Evolutionary conservation across 2,797 vertebrate species (phyloP), one percentile per base, ranked within the genome.

Genomic region (Rousettus madagascariensis): DNA sequence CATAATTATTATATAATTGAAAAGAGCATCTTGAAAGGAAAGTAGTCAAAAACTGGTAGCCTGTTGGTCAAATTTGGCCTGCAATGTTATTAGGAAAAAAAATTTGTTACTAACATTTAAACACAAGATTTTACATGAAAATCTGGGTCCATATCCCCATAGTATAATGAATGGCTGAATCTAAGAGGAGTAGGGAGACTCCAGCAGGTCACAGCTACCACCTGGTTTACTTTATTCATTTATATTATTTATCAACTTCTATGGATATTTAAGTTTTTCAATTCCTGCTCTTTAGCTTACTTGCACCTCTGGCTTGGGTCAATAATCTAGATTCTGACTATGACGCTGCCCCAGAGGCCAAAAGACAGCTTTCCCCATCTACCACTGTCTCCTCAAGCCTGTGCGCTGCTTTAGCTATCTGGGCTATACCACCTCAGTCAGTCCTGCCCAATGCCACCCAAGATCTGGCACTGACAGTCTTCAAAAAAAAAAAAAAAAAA

Each of bases 1-100:
- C 41, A 68, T 49, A 51, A 90, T 83, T 79, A 82, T 71, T 41
- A 26, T 19, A 3, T 41, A 88, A 41, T 4, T 71, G 46, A 93
- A 80, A 95, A 86, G 15, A 65, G 69, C 7, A 41, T 93, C 33
- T 87, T 93, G 83, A 53, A 90, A 95, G 86, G 49, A 78, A 3
- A 55, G 43, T 24, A 69, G n/a, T 78, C 61, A 88, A 59, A 89
- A 95, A 92, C 5, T 49, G 61, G 46, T 91, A 88, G 36, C 6
- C 71, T 33, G 41, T 22, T 75, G 46, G 61, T 28, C 59, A 94
- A 43, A 80, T 51, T 9, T 71, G 33, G 30, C 55, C 36, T 86
- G 20, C 8, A 90, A 24, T 13, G 22, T 30, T 20, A 74, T 4
- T 24, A n/a, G n/a, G 24, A 15, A 2, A 61, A 22, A 46, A 71